Evolutionary conservation across 92 coral and sea anemone genomes (phyloP), one percentile per base, ranked within the genome.

Genomic region (Phenganax stokvisi): DNA sequence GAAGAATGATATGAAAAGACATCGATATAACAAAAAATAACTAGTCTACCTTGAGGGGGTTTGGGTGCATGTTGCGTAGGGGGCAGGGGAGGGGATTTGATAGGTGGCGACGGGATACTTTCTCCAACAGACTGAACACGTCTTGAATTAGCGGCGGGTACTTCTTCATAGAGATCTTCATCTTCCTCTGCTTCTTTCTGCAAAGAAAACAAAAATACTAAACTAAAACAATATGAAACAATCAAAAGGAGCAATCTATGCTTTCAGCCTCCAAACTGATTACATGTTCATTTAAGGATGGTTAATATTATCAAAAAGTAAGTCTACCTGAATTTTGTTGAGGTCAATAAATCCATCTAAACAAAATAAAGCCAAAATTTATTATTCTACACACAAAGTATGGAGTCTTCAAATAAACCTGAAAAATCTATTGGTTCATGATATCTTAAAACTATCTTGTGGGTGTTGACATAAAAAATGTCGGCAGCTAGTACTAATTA

Each of bases 91-190:
- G 81, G 81, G 20, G 81, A 76, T 3, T 28, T 12, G 12, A 25
- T 47, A 57, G 81, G 81, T 16, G 81, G 81, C n/a, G 81, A 8
- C 20, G 81, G 66, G 8, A 76, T 31, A 54, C 60, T 12, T 12
- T 60, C 53, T 16, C 56, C 81, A 57, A 59, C 57, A 13, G 81
- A 58, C 10, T 76, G 81, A 13, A 44, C 13, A 2, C 47, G 27
- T 10, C 54, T 12, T 27, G 6, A 8, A 57, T 76, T 76, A 6
- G 67, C 30, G 8, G 70, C 81, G 15, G 69, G 54, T 57, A 76
- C 81, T 30, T 76, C 81, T 57, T 76, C 81, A 64, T 76, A 76
- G 3, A 76, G 69, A 57, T 76, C 81, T 59, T 76, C 81, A 59
- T 64, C 70, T 12, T 31, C 70, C 27, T 9, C 80, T 16, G 30